Evolutionary conservation across 2,113 vertebrate species (phyloP).

Genomic region (Amphilophus citrinellus): DNA sequence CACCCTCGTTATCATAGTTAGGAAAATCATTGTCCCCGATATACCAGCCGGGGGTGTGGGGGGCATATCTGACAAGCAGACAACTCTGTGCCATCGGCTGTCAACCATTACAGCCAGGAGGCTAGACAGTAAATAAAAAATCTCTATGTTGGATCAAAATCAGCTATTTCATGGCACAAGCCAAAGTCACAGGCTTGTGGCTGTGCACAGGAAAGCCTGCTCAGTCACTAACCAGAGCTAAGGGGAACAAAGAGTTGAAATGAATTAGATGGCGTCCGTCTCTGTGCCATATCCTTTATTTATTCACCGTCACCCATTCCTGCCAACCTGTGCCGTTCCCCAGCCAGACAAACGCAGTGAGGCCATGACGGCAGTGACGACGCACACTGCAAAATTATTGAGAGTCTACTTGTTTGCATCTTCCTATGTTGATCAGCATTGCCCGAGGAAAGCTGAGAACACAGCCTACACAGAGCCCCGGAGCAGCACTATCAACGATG

Average conservation of each 20-base stretch:
- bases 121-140: neutral
- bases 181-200: neutral
- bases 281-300: neutral
- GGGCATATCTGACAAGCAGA: neutral
- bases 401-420: neutral
- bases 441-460: neutral
- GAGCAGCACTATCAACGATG: neutral
- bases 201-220: neutral
- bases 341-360: conserved; percentile 31
- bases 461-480: neutral
- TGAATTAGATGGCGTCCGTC: neutral
- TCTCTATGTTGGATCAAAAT: neutral
- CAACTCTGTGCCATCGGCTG: neutral
- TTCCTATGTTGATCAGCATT: no score
- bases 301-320: neutral
- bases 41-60: neutral
- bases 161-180: conserved; percentile 10
- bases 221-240: neutral
- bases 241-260: conserved; percentile 11
- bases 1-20: conserved; percentile 25
- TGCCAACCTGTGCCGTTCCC: conserved; percentile 31
- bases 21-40: neutral
- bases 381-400: neutral
- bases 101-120: conserved; percentile 20
- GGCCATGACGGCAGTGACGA: neutral